These are phyloP conservation scores for Gouania willdenowi DNA, from an alignment of 2,797 vertebrate genomes.

Conservation along the genomic window DNA sequence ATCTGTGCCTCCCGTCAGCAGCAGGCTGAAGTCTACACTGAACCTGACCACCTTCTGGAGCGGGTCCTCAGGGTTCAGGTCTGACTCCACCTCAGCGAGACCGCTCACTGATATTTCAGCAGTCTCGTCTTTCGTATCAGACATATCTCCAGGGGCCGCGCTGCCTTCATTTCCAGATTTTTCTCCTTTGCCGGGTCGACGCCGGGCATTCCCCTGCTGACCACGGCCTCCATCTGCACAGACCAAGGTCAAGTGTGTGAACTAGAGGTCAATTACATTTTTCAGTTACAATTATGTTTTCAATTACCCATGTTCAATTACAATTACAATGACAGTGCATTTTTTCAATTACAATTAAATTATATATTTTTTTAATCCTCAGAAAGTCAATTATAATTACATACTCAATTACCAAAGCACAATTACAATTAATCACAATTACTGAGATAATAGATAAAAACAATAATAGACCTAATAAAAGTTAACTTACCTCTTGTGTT, in stretches of 20 bases:
- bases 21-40: slow-evolving; percentile 77
- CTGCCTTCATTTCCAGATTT: slow-evolving; percentile 28
- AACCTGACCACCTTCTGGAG: slow-evolving; percentile 91
- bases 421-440: too few species aligned
- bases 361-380: too few species aligned
- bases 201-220: slow-evolving; percentile 48
- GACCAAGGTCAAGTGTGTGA: too few species aligned
- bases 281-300: background rate
- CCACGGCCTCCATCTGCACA: background rate
- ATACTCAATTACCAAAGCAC: too few species aligned
- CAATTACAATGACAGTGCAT: too few species aligned
- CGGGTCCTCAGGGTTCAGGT: slow-evolving; percentile 81
- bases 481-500: too few species aligned
- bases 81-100: slow-evolving; percentile 81
- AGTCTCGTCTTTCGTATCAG: slow-evolving; percentile 57
- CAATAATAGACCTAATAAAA: too few species aligned
- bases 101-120: slow-evolving; percentile 72
- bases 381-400: too few species aligned
- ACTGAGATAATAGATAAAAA: too few species aligned
- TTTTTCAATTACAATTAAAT: too few species aligned
- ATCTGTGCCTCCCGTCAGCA: slow-evolving; percentile 87
- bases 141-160: slow-evolving; percentile 9
- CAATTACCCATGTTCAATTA: too few species aligned
- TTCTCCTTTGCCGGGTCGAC: slow-evolving; percentile 57
- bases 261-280: too few species aligned